A percentile compares a stretch with the other conserved stretches of the same genome.
Conservation (phyloP, 2,113 vertebrate genomes). For the Paramisgurnus dabryanus region DNA sequence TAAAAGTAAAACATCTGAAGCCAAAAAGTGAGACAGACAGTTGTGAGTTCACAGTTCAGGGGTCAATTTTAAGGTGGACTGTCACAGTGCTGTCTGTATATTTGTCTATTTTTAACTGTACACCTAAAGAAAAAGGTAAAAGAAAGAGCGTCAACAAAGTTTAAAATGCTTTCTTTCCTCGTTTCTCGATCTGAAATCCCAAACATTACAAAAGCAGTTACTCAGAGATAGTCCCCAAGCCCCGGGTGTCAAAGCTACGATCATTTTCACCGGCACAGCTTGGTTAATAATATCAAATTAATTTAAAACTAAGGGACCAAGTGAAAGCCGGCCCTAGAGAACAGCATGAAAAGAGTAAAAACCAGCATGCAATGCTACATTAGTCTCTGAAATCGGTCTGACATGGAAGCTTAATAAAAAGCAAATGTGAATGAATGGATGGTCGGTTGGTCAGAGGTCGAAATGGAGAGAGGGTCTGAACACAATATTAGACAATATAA, state of each 20-base stretch:
- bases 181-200: slow-evolving; percentile 4
- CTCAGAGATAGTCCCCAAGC: slow-evolving; percentile 30
- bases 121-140: slow-evolving; percentile 35
- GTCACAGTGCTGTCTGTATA: slow-evolving; percentile 77
- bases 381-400: slow-evolving; percentile 19
- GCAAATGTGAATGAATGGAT: slow-evolving; percentile 51
- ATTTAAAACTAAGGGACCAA: background rate
- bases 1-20: slow-evolving; percentile 46
- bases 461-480: slow-evolving; percentile 40
- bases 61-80: slow-evolving; percentile 70
- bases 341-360: slow-evolving; percentile 36
- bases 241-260: slow-evolving; percentile 26
- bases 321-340: background rate
- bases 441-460: slow-evolving; percentile 55
- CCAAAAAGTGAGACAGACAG: slow-evolving; percentile 42
- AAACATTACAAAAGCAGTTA: slow-evolving; percentile 27
- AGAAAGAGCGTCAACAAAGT: slow-evolving; percentile 5
- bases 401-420: slow-evolving; percentile 14
- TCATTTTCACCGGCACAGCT: slow-evolving; percentile 1
- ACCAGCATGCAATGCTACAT: slow-evolving; percentile 41
- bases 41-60: slow-evolving; percentile 71
- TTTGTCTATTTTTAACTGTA: slow-evolving; percentile 52
- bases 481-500: slow-evolving; percentile 33
- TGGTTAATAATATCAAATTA: slow-evolving; percentile 33
- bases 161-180: background rate